Evolutionary conservation across 2,888 invertebrate species (phyloP).

Genomic region (Dromius quadrimaculatus): DNA sequence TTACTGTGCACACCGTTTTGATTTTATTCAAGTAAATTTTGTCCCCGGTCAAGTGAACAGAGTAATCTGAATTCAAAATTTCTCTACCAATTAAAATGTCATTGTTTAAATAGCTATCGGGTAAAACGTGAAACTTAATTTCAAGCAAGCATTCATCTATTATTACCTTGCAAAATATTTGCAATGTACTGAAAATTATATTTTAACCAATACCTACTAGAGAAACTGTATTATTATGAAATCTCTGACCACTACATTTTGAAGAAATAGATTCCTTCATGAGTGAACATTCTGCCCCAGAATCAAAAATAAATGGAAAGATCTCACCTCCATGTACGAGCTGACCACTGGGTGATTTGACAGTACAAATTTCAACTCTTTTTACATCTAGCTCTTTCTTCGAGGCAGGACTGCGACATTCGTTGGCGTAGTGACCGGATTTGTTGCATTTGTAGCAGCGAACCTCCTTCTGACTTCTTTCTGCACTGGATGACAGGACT

Average conservation of each 20-base stretch:
- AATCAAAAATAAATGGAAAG: constrained; percentile 19
- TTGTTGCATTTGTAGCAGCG: constrained; percentile 11
- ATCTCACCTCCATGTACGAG: constrained; percentile 26
- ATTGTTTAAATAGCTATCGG: too few species aligned
- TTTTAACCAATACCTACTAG: not conserved
- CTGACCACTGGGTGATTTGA: constrained; percentile 16
- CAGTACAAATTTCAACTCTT: constrained; percentile 1
- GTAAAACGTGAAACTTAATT: constrained; percentile 9
- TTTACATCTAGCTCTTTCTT: not conserved
- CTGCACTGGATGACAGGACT: not conserved
- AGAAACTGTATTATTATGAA: constrained; percentile 9
- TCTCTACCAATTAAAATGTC: too few species aligned
- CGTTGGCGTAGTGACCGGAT: constrained; percentile 18
- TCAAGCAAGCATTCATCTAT: not conserved
- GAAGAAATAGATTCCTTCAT: not conserved
- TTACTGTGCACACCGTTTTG: too few species aligned
- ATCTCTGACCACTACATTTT: constrained; percentile 2
- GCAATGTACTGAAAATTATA: not conserved
- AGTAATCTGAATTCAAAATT: too few species aligned
- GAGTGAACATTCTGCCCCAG: constrained; percentile 30
- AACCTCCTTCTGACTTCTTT: constrained; percentile 5
- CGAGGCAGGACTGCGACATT: too few species aligned
- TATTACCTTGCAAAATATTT: not conserved
- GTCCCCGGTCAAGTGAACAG: too few species aligned
- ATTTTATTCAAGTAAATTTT: too few species aligned